A percentile compares a stretch with the other conserved stretches of the same genome.
These are phyloP conservation scores for Agriopis leucophaearia DNA, from an alignment of 2,888 invertebrate genomes.

Conservation along the genomic window DNA sequence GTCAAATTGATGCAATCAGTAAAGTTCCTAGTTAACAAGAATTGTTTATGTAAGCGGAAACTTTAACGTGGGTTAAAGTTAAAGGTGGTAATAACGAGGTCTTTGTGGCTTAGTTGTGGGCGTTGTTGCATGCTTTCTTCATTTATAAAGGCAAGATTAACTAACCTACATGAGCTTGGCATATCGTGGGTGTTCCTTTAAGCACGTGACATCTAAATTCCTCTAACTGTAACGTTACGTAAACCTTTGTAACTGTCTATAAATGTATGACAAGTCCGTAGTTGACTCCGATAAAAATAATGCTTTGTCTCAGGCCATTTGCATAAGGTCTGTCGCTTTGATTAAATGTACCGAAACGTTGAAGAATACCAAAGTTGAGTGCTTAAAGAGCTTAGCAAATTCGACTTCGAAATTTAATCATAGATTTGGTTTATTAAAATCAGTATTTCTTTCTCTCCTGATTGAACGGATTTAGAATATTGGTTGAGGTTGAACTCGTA, in stretches of 20 bases:
- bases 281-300: constrained; percentile 48
- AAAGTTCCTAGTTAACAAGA: too few relatives aligned
- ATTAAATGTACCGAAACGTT: constrained; percentile 42
- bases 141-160: too few relatives aligned
- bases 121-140: too few relatives aligned
- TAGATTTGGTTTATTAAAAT: constrained; percentile 30
- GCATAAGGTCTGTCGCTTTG: constrained; percentile 44
- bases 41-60: too few relatives aligned
- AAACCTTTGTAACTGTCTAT: constrained; percentile 24
- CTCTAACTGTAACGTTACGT: too few relatives aligned
- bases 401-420: constrained; percentile 31
- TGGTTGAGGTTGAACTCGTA: constrained; percentile 1
- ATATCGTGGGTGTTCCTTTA: neutral
- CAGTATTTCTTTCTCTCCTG: constrained; percentile 13
- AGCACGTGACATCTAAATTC: too few relatives aligned
- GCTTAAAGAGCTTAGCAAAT: constrained; percentile 30
- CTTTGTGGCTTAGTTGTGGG: too few relatives aligned
- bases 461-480: constrained; percentile 19
- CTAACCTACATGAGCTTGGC: too few relatives aligned
- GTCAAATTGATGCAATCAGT: too few relatives aligned
- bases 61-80: too few relatives aligned
- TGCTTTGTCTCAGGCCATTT: constrained; percentile 44
- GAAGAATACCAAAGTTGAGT: constrained; percentile 30
- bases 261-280: constrained; percentile 22
- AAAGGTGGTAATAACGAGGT: too few relatives aligned